Percentiles rank a stretch among this genome's conserved stretches.
phyloP scores from a whole-genome alignment of 2,888 invertebrate species.

The Lysandra coridon region DNA sequence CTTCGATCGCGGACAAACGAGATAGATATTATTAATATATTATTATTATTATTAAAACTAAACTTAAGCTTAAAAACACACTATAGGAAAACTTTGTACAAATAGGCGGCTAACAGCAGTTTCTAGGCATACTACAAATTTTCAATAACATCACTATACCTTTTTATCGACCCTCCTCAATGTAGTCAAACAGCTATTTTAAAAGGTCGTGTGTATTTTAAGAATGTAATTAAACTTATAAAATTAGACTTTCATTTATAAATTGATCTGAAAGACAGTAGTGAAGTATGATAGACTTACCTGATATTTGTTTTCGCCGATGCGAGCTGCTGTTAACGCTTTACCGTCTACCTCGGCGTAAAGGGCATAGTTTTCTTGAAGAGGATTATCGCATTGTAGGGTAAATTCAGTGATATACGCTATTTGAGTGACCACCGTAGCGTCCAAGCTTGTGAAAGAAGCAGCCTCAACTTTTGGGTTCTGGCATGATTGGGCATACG shows the following conservation, averaged over 20 bases:
- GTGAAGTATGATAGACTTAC: conserved; percentile 74
- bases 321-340: conserved; percentile 90
- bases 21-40: too few relatives aligned
- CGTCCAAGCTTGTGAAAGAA: conserved; percentile 95
- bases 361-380: conserved; percentile 84
- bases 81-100: too few relatives aligned
- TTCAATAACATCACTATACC: too few relatives aligned
- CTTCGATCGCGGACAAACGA: too few relatives aligned
- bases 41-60: too few relatives aligned
- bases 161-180: too few relatives aligned
- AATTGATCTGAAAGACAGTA: neutral
- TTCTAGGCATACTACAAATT: too few relatives aligned
- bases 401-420: conserved; percentile 95
- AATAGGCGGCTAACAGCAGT: too few relatives aligned
- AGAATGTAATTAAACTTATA: neutral
- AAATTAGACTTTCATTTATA: neutral
- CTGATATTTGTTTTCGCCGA: conserved; percentile 91
- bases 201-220: too few relatives aligned
- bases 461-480: conserved; percentile 87
- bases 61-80: too few relatives aligned
- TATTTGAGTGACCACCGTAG: conserved; percentile 92
- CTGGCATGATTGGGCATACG: conserved; percentile 60
- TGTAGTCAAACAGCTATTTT: too few relatives aligned
- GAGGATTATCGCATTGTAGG: conserved; percentile 86
- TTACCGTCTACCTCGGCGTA: conserved; percentile 95